A percentile compares a stretch with the other conserved stretches of the same genome.
phyloP scores from a whole-genome alignment of 2,113 vertebrate species.

The Chaetodon auriga region DNA sequence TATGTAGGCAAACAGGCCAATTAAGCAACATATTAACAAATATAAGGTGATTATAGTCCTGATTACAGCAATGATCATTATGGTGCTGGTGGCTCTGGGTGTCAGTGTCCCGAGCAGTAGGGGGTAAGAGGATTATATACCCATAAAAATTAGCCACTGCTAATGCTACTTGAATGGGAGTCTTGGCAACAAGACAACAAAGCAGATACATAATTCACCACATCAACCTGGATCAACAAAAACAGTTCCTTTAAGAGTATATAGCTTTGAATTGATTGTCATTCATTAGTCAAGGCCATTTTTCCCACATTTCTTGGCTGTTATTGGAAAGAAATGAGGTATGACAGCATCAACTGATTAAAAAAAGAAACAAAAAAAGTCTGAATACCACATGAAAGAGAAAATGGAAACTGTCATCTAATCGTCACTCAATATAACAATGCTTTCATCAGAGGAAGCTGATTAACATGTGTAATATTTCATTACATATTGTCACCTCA shows the following conservation, averaged over 20 bases:
- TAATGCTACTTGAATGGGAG: constrained; percentile 37
- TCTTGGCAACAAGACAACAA: constrained; percentile 15
- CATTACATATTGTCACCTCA: constrained; percentile 55
- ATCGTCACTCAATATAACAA: constrained; percentile 25
- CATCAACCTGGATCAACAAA: constrained; percentile 35
- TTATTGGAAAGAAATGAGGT: background rate
- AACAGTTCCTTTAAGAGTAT: background rate
- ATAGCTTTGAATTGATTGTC: constrained; percentile 11
- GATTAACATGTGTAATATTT: constrained; percentile 62
- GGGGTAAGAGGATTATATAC: constrained; percentile 48
- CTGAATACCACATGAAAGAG: background rate
- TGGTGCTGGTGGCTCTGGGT: constrained; percentile 32
- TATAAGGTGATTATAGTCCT: constrained; percentile 32
- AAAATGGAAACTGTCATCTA: constrained; percentile 12
- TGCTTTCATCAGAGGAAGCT: constrained; percentile 51
- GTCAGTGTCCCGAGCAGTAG: constrained; percentile 34
- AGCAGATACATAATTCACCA: constrained; percentile 20
- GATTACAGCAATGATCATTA: constrained; percentile 41
- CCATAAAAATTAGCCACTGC: constrained; percentile 49
- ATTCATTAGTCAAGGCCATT: background rate
- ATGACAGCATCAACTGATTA: constrained; percentile 1
- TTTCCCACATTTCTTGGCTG: background rate
- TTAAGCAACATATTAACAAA: constrained; percentile 38
- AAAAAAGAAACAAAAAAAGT: constrained; percentile 36
- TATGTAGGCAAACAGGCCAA: constrained; percentile 21